Evolutionary conservation across 2,888 invertebrate genomes (phyloP), one percentile per base, ranked within the genome.

Genomic region (Tholera decimalis): DNA sequence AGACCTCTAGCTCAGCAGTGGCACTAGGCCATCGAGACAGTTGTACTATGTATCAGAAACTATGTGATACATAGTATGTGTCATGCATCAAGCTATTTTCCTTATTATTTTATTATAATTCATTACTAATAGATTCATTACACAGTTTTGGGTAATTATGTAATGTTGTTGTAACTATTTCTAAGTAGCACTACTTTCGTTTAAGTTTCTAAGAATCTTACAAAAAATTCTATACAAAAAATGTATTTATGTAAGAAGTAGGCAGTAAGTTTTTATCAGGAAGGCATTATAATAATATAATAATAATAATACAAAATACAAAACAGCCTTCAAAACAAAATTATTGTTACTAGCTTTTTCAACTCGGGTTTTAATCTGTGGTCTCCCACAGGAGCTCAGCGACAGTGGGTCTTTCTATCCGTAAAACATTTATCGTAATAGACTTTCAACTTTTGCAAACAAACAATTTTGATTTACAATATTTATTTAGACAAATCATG

Each of bases 201-300:
- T n/a, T n/a, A n/a, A n/a, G 8, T 46, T 6, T 37, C 7, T 33
- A 37, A 37, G 6, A 39, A 68, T 56, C 8, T n/a, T 28, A 13
- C 5, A 49, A 33, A 13, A 15, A 68, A 6, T 22, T 13, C 0
- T 8, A 35, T 11, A 18, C 18, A 9, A 26, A 2, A 15, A 55
- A 18, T n/a, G n/a, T n/a, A n/a, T n/a, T 18, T 35, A 26, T 11
- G 6, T 56, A n/a, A 26, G 22, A 33, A 33, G 0, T 41, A 6
- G 18, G 11, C n/a, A 5, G 11, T 37, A 39, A 59, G n/a, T 41
- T 68, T 33, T 47, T 65, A 57, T 47, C 69, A 47, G 47, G 26
- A 57, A 39, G 26, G 30, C 1, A 26, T 57, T 56, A n/a, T 7
- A 68, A 68, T 41, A 13, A 33, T 8, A 37, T 11, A 57, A 18